Evolutionary conservation across 2,888 invertebrate species (phyloP).

Genomic region (Sinopyrophorus schimmeli): DNA sequence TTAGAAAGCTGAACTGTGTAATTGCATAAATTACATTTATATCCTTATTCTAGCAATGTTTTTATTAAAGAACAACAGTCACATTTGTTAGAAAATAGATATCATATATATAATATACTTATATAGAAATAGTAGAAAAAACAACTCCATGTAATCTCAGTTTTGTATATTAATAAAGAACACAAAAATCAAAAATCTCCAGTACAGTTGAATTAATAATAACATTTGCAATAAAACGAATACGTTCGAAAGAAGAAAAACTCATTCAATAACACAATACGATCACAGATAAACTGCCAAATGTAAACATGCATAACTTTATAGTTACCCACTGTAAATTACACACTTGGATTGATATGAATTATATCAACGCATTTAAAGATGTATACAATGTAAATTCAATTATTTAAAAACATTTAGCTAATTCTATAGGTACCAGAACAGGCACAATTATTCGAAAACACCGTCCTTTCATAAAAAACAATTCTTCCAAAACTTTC

Average conservation of each 20-base stretch:
- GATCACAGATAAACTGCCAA: constrained; percentile 57
- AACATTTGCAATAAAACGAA: constrained; percentile 44
- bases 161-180: constrained; percentile 52
- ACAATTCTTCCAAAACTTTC: no score
- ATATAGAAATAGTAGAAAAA: no score
- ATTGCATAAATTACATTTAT: no score
- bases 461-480: constrained; percentile 16
- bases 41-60: no score
- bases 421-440: constrained; percentile 53
- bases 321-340: constrained; percentile 44
- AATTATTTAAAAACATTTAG: constrained; percentile 57
- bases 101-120: no score
- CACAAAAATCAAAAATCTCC: constrained; percentile 53
- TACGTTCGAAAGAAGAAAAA: constrained; percentile 43
- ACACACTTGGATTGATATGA: constrained; percentile 57
- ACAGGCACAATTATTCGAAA: constrained; percentile 36
- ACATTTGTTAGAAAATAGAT: no score
- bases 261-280: constrained; percentile 51
- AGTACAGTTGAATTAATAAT: constrained; percentile 50
- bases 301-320: constrained; percentile 55
- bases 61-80: no score
- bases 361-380: constrained; percentile 55
- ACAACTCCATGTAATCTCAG: constrained; percentile 25
- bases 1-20: no score
- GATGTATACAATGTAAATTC: constrained; percentile 57